Conservation (phyloP, 35 echinoderm and acorn worm species). For the Strongylocentrotus purpuratus region DNA sequence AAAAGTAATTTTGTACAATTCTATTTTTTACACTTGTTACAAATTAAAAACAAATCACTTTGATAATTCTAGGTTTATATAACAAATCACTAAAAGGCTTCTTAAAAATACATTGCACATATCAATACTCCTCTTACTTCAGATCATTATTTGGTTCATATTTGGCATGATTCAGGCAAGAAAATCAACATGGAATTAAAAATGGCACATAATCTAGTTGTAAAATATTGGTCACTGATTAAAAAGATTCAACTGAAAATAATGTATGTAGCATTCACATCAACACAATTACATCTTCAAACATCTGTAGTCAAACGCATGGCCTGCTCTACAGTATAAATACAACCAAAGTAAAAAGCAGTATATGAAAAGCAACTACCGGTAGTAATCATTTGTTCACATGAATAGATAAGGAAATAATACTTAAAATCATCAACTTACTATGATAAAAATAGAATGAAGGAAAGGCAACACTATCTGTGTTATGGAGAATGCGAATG, state of each 20-base stretch:
- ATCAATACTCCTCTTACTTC: background rate
- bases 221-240: background rate
- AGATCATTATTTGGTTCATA: background rate
- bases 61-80: background rate
- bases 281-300: too few relatives aligned
- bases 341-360: too few relatives aligned
- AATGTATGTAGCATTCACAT: background rate
- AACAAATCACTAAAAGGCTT: too few relatives aligned
- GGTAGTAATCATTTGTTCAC: too few relatives aligned
- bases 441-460: too few relatives aligned
- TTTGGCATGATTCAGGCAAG: constrained; percentile 1
- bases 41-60: background rate
- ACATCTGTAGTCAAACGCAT: background rate
- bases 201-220: background rate
- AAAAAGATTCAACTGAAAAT: background rate
- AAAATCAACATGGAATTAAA: constrained; percentile 13
- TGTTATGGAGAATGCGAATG: too few relatives aligned
- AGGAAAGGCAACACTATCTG: too few relatives aligned
- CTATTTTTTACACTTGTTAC: background rate
- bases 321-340: too few relatives aligned
- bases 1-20: background rate
- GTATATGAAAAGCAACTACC: too few relatives aligned
- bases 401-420: too few relatives aligned
- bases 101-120: background rate
- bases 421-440: too few relatives aligned